These are phyloP conservation scores for Cercopithecus mitis DNA, from an alignment of 2,797 vertebrate genomes.

Conservation along the genomic window DNA sequence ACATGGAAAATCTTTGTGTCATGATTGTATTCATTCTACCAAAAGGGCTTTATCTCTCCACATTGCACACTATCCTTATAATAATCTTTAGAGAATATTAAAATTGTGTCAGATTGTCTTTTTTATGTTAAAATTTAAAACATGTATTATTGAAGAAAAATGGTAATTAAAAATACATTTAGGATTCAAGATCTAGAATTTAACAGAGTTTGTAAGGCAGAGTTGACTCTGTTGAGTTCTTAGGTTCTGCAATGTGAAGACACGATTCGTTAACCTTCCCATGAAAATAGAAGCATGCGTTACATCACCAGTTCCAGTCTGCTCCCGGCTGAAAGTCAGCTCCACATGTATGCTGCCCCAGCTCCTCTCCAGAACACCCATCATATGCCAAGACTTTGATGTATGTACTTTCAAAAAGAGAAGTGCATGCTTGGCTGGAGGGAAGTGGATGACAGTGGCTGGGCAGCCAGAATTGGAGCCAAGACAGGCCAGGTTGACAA, in stretches of 20 bases:
- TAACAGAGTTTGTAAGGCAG: not conserved
- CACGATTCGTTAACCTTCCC: not conserved
- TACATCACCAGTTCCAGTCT: not conserved
- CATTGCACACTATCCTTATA: not conserved
- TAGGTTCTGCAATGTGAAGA: not conserved
- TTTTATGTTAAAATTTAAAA: not conserved
- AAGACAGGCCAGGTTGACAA: not conserved
- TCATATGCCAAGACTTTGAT: not conserved
- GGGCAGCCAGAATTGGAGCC: not conserved
- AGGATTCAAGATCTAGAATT: conserved; percentile 21
- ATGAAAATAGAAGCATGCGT: not conserved
- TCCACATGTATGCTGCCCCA: accelerated
- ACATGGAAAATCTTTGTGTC: not conserved
- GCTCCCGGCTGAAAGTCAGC: too few species aligned
- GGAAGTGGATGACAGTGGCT: not conserved
- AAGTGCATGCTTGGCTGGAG: not conserved
- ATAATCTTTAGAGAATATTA: not conserved
- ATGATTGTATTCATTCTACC: not conserved
- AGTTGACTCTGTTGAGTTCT: not conserved
- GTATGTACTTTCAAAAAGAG: not conserved
- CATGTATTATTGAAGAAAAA: not conserved
- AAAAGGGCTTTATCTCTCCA: not conserved
- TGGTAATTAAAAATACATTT: not conserved
- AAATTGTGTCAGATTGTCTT: not conserved
- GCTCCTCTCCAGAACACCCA: not conserved